Percentiles rank a stretch among this genome's conserved stretches.
Evolutionary conservation across 2,888 invertebrate species (phyloP).

Genomic region (Theretra japonica): DNA sequence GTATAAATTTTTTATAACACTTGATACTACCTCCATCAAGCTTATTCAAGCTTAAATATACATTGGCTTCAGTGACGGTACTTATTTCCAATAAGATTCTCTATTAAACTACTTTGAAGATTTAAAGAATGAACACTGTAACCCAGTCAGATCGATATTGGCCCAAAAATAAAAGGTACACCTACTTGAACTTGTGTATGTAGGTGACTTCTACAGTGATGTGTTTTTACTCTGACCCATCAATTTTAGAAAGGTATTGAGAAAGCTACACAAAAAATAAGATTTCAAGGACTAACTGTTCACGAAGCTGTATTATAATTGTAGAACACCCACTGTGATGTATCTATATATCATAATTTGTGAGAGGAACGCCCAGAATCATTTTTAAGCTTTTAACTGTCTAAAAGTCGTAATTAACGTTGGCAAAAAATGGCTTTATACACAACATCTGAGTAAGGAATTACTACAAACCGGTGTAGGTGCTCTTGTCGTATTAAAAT

Average conservation of each 20-base stretch:
- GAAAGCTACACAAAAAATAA: slow-evolving; percentile 28
- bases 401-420: slow-evolving; percentile 18
- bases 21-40: too few species aligned
- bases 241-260: slow-evolving; percentile 34
- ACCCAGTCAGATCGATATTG: too few species aligned
- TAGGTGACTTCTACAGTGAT: neutral
- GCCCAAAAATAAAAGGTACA: neutral
- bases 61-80: too few species aligned
- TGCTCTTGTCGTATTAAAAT: too few species aligned
- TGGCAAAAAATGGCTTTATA: neutral
- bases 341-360: slow-evolving; percentile 16
- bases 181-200: neutral
- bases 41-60: too few species aligned
- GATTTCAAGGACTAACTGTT: slow-evolving; percentile 28
- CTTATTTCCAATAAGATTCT: too few species aligned
- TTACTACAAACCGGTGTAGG: too few species aligned
- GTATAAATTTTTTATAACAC: too few species aligned
- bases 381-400: neutral
- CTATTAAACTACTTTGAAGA: too few species aligned
- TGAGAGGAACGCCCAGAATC: slow-evolving; percentile 10
- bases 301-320: slow-evolving; percentile 20
- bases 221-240: slow-evolving; percentile 36
- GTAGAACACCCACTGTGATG: neutral
- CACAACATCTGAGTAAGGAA: neutral
- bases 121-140: too few species aligned